A percentile compares a stretch with the other conserved stretches of the same genome.
Conservation (phyloP, 2,888 invertebrate genomes). For the Aphrophora alni region DNA sequence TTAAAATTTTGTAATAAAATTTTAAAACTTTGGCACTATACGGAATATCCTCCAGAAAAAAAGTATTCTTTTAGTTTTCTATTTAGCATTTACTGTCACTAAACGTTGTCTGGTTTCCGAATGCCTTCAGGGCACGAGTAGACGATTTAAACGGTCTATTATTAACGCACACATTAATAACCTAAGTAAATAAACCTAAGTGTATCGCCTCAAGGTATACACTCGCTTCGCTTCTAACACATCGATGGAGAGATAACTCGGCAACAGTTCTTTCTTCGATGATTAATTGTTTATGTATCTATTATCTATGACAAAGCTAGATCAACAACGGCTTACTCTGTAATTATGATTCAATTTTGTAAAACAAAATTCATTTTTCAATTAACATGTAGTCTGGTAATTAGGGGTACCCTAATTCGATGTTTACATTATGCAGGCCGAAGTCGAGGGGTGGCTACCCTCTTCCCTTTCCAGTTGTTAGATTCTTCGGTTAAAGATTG, state of each 20-base stretch:
- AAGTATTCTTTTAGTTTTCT: too few species aligned
- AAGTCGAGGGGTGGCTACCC: not conserved
- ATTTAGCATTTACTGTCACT: too few species aligned
- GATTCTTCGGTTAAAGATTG: too few species aligned
- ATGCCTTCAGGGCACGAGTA: too few species aligned
- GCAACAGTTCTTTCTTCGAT: not conserved
- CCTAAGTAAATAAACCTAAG: not conserved
- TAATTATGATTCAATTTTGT: not conserved
- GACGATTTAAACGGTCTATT: too few species aligned
- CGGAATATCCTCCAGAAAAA: too few species aligned
- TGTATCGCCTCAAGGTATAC: not conserved
- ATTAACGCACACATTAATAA: too few species aligned
- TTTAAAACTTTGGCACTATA: too few species aligned
- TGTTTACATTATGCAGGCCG: not conserved
- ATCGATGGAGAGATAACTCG: not conserved
- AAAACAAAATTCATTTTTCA: not conserved
- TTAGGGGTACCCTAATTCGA: not conserved
- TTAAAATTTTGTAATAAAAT: too few species aligned
- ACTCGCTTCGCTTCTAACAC: too few species aligned
- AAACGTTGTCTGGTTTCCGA: too few species aligned
- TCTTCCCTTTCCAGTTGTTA: too few species aligned
- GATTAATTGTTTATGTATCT: constrained; percentile 4
- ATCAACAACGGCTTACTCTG: not conserved
- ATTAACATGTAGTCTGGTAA: constrained; percentile 1
- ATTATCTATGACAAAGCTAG: not conserved